A percentile compares a stretch with the other conserved stretches of the same genome.
Evolutionary conservation across 2,113 vertebrate genomes (phyloP).

Genomic region (Sorex fumeus): DNA sequence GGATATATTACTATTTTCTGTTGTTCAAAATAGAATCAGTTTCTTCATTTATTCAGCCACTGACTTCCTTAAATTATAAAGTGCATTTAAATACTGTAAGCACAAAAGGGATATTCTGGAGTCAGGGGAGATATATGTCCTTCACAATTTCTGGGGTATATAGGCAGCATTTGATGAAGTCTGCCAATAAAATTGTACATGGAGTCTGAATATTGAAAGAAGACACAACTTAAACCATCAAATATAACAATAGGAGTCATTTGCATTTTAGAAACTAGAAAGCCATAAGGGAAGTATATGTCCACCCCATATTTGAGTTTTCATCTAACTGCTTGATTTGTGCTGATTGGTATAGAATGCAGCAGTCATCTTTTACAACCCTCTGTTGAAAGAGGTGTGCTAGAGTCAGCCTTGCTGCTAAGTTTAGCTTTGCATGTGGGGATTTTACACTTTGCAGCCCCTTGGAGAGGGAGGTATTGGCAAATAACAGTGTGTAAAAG

Average conservation of each 20-base stretch:
- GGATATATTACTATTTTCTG: slow-evolving; percentile 44
- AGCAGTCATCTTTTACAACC: slow-evolving; percentile 53
- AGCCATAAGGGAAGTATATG: not conserved
- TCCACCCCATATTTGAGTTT: not conserved
- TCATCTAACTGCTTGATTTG: slow-evolving; percentile 62
- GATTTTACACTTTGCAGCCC: slow-evolving; percentile 79
- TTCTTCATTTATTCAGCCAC: slow-evolving; percentile 62
- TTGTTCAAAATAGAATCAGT: slow-evolving; percentile 34
- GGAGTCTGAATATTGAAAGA: slow-evolving; percentile 33
- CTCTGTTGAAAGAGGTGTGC: slow-evolving; percentile 70
- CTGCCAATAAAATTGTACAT: slow-evolving; percentile 16
- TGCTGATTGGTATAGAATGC: slow-evolving; percentile 53
- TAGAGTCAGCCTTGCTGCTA: slow-evolving; percentile 68
- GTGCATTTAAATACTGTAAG: slow-evolving; percentile 79
- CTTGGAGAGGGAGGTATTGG: slow-evolving; percentile 81
- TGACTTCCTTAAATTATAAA: slow-evolving; percentile 69
- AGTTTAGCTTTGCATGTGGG: slow-evolving; percentile 80
- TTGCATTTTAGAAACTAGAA: slow-evolving; percentile 62
- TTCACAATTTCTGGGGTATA: slow-evolving; percentile 32
- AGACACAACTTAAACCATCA: slow-evolving; percentile 38
- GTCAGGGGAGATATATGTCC: not conserved
- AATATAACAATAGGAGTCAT: slow-evolving; percentile 46
- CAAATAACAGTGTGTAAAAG: slow-evolving; percentile 76
- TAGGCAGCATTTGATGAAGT: slow-evolving; percentile 32
- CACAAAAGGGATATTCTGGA: slow-evolving; percentile 45